phyloP scores from a whole-genome alignment of 2,113 vertebrate species.

The Vanacampus margaritifer region DNA sequence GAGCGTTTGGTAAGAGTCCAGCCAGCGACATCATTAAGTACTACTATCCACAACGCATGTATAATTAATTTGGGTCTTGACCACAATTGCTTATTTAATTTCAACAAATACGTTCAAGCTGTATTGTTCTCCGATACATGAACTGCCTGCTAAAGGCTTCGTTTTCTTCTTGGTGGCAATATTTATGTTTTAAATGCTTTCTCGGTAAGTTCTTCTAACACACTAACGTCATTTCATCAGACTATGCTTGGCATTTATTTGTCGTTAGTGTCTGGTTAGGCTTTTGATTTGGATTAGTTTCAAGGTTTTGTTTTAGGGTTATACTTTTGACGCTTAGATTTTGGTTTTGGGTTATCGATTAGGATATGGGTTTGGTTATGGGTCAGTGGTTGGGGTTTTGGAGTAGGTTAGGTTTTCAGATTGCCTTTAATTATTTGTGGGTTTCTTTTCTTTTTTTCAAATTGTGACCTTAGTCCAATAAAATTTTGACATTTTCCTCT shows the following conservation, averaged over 20 bases:
- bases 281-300: too few species aligned
- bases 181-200: not conserved
- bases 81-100: slow-evolving; percentile 64
- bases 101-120: slow-evolving; percentile 38
- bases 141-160: not conserved
- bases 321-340: too few species aligned
- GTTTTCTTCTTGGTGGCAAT: not conserved
- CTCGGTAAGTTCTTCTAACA: not conserved
- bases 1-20: not conserved
- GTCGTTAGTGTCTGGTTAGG: not conserved
- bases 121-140: slow-evolving; percentile 7
- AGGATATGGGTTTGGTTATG: too few species aligned
- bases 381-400: too few species aligned
- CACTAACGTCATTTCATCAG: not conserved
- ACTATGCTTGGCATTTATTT: not conserved
- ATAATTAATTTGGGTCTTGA: slow-evolving; percentile 1
- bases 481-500: not conserved
- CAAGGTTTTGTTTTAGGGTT: too few species aligned
- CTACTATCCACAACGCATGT: not conserved
- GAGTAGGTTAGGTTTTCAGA: too few species aligned
- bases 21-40: slow-evolving; percentile 25
- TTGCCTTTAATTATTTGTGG: not conserved
- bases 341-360: too few species aligned
- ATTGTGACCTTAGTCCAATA: not conserved
- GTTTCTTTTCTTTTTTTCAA: not conserved